phyloP scores from a whole-genome alignment of 2,888 invertebrate genomes.

The Oxystoma pomonae region DNA sequence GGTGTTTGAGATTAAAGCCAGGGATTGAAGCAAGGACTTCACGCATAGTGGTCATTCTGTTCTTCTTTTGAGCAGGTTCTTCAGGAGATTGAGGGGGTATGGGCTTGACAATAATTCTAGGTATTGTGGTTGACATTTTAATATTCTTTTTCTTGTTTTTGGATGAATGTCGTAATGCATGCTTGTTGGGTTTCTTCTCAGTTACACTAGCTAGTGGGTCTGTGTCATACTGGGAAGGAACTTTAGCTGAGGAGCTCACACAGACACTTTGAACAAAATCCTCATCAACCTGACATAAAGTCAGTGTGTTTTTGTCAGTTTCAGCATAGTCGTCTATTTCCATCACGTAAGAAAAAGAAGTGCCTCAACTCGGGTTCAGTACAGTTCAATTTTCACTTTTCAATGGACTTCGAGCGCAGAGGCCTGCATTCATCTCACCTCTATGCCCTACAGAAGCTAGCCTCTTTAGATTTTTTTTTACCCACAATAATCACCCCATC shows the following conservation, averaged over 20 bases:
- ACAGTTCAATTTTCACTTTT: no score
- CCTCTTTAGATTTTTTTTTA: constrained; percentile 24
- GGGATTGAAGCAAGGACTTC: constrained; percentile 80
- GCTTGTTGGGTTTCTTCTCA: constrained; percentile 68
- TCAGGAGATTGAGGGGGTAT: constrained; percentile 59
- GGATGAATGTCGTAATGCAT: constrained; percentile 71
- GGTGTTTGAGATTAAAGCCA: constrained; percentile 78
- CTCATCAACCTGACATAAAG: constrained; percentile 35
- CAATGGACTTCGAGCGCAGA: background rate
- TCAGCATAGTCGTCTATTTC: constrained; percentile 48
- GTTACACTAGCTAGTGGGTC: constrained; percentile 33
- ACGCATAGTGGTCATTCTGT: constrained; percentile 68
- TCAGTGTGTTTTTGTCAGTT: constrained; percentile 38
- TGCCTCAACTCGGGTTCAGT: no score
- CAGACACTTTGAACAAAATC: constrained; percentile 31
- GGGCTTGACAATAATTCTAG: constrained; percentile 79
- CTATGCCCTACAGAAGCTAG: background rate
- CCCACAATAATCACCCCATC: constrained; percentile 39
- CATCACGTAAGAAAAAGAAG: constrained; percentile 46
- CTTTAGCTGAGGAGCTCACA: constrained; percentile 22
- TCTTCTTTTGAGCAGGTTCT: constrained; percentile 35
- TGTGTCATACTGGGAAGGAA: constrained; percentile 32
- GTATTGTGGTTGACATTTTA: constrained; percentile 53
- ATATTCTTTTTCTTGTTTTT: constrained; percentile 79
- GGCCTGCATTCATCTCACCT: no score